Percentiles rank a stretch among this genome's conserved stretches.
phyloP scores from a whole-genome alignment of 2,113 vertebrate genomes.

The Larimichthys polyactis region DNA sequence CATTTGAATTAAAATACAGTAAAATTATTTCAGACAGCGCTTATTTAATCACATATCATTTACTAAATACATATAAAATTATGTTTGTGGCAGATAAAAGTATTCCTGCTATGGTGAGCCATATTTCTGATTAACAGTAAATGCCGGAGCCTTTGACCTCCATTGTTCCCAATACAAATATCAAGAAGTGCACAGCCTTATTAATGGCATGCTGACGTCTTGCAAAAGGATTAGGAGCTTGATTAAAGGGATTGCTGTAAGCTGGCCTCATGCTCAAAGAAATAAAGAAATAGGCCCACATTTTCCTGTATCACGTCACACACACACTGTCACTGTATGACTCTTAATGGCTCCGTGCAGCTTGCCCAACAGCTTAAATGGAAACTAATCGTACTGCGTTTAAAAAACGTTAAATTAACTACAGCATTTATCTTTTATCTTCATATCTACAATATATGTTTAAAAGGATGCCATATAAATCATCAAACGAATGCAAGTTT shows the following conservation, averaged over 20 bases:
- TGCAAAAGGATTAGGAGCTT: slow-evolving; percentile 80
- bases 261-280: slow-evolving; percentile 72
- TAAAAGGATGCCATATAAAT: not conserved
- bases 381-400: not conserved
- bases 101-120: not conserved
- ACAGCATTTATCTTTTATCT: not conserved
- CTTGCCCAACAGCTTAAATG: not conserved
- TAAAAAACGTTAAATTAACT: not conserved
- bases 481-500: not conserved
- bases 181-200: slow-evolving; percentile 69
- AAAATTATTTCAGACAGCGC: not conserved
- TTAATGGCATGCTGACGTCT: slow-evolving; percentile 76
- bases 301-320: slow-evolving; percentile 55
- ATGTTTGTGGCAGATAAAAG: not conserved
- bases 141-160: slow-evolving; percentile 21
- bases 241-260: slow-evolving; percentile 81
- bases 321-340: slow-evolving; percentile 27
- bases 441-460: not conserved
- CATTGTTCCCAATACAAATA: slow-evolving; percentile 64
- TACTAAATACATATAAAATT: not conserved
- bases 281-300: slow-evolving; percentile 72
- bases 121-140: slow-evolving; percentile 21
- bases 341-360: not conserved
- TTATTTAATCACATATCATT: not conserved
- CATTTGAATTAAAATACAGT: not conserved